Percentiles rank a stretch among this genome's conserved stretches.
Evolutionary conservation across 2,113 vertebrate species (phyloP).

Genomic region (Phainopepla nitens): DNA sequence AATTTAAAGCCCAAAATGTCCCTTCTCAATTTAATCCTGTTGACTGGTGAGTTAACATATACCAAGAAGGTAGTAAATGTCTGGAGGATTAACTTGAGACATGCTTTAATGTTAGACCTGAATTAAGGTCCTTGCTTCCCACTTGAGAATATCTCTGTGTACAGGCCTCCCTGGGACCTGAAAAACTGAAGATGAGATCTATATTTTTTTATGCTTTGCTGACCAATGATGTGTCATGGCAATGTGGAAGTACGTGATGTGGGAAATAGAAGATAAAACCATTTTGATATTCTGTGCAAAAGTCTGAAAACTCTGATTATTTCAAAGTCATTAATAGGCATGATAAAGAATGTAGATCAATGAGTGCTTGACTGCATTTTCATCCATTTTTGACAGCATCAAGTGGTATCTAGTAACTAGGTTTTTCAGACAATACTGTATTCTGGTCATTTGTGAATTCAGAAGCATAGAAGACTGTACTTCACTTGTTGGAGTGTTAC

Average conservation of each 20-base stretch:
- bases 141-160: not conserved
- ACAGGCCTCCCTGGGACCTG: not conserved
- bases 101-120: not conserved
- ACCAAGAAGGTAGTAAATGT: not conserved
- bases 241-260: not conserved
- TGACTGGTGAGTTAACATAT: not conserved
- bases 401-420: not conserved
- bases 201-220: not conserved
- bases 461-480: not conserved
- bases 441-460: not conserved
- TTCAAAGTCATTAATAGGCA: not conserved
- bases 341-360: not conserved
- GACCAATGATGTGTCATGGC: not conserved
- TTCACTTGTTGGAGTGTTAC: not conserved
- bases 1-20: not conserved
- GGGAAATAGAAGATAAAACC: not conserved
- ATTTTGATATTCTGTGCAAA: not conserved
- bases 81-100: not conserved
- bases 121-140: not conserved
- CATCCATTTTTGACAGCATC: fast-evolving
- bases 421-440: not conserved
- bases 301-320: not conserved
- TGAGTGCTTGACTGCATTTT: not conserved
- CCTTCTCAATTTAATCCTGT: not conserved
- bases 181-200: not conserved